Conservation (phyloP, 2,888 invertebrate species). For the Syrphus vitripennis region DNA sequence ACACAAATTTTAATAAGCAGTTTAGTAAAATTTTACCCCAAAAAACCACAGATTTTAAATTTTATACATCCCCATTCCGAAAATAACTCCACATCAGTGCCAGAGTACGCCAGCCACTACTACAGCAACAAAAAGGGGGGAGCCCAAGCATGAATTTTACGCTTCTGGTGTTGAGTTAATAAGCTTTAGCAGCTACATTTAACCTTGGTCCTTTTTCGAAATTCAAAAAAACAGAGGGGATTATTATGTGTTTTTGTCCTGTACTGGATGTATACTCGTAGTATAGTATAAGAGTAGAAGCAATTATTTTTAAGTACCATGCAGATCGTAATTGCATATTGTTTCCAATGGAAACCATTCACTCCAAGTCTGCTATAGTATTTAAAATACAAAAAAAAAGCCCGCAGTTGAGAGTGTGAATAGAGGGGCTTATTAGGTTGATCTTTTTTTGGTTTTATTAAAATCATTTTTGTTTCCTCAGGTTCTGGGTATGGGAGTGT, state of each 20-base stretch:
- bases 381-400: background rate
- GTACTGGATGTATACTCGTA: too few species aligned
- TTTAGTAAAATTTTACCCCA: background rate
- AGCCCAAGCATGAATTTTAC: background rate
- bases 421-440: background rate
- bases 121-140: background rate
- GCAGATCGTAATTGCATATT: constrained; percentile 30
- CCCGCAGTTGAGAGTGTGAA: background rate
- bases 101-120: background rate
- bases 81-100: background rate
- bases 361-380: background rate
- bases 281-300: background rate
- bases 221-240: background rate
- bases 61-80: background rate
- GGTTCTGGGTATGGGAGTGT: background rate
- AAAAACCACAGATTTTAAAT: background rate
- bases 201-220: constrained; percentile 41
- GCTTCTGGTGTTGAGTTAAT: constrained; percentile 12
- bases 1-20: constrained; percentile 26
- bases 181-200: constrained; percentile 32
- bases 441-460: background rate
- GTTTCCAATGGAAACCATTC: constrained; percentile 19
- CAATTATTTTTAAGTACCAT: constrained; percentile 30
- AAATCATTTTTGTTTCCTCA: background rate
- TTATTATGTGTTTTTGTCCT: background rate